Base-by-base conservation (phyloP, 2,113 vertebrate genomes). In the Mirza zaza region DNA sequence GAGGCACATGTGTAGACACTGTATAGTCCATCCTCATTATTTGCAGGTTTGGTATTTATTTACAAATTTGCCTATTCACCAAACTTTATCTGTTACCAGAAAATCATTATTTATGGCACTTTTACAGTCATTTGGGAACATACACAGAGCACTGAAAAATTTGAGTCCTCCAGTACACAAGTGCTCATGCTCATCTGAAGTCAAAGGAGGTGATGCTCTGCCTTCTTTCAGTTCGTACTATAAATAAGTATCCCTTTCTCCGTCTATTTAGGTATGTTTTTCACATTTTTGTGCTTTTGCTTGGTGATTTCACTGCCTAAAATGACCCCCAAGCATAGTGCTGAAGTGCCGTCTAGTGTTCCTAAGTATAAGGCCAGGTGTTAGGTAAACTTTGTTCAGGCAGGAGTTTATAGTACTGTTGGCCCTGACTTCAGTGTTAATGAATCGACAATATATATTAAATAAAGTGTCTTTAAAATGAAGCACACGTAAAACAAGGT, bases 61-160 rank as follows among this genome's bases (percentile, higher is more conserved):
- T 73, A 59, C 93, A 88, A 90, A 68, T 94, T 96, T 92, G 83
- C 96, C 97, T 87, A 5, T 20, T 39, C 59, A 14, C 34, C 65
- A 42, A 55, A 4, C 79, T 80, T 92, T 42, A 27, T 68, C 36
- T 68, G 42, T n/a, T 42, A 57, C 11, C 17, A 50, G 34, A 15
- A 79, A 63, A 76, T 90, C 25, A 57, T 0, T 63, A 29, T 45
- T 80, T 23, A 10, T 0, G 8, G 32, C n/a, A 52, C 25, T 67
- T 67, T 55, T 52, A n/a, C 13, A 21, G 25, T 70, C 57, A 57
- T 61, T 36, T 52, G 14, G 81, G 34, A 71, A 82, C 6, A 52
- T 21, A 14, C 1, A n/a, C 57, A 73, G 42, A 96, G 14, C 75
- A 39, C 71, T 73, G 79, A 61, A 80, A 48, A 61, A 3, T 12